Evolutionary conservation across 2,797 vertebrate species (phyloP).

Genomic region (Hylomyscus alleni): DNA sequence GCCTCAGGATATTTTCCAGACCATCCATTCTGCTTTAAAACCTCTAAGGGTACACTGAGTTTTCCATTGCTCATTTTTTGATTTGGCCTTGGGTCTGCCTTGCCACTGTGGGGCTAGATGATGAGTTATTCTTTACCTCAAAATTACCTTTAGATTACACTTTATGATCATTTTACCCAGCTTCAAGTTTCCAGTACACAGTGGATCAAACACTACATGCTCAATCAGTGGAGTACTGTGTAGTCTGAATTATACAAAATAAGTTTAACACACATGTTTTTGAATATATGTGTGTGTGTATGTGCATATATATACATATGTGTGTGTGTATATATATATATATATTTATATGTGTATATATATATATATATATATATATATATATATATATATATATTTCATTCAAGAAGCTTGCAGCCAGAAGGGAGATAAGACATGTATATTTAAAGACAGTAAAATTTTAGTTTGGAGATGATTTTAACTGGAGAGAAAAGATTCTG

Average conservation of each 20-base stretch:
- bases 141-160: constrained; percentile 59
- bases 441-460: constrained; percentile 14
- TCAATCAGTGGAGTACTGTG: background rate
- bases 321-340: too few relatives aligned
- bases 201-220: background rate
- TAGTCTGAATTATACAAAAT: constrained; percentile 26
- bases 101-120: background rate
- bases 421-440: background rate
- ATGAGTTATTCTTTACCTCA: constrained; percentile 63
- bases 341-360: too few relatives aligned
- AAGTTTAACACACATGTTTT: constrained; percentile 26
- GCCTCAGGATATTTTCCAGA: constrained; percentile 44
- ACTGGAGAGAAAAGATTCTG: constrained; percentile 35
- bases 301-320: too few relatives aligned
- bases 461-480: constrained; percentile 53
- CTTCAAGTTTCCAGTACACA: constrained; percentile 42
- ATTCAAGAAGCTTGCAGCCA: background rate
- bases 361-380: background rate
- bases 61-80: constrained; percentile 59
- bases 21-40: constrained; percentile 29
- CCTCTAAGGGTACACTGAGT: background rate
- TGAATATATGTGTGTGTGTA: background rate
- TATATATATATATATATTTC: too few relatives aligned
- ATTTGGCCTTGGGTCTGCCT: constrained; percentile 57
- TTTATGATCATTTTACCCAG: constrained; percentile 60